Evolutionary conservation across 1,140 invertebrate species (phyloP).

Genomic region (Atopsyche davidsoni): DNA sequence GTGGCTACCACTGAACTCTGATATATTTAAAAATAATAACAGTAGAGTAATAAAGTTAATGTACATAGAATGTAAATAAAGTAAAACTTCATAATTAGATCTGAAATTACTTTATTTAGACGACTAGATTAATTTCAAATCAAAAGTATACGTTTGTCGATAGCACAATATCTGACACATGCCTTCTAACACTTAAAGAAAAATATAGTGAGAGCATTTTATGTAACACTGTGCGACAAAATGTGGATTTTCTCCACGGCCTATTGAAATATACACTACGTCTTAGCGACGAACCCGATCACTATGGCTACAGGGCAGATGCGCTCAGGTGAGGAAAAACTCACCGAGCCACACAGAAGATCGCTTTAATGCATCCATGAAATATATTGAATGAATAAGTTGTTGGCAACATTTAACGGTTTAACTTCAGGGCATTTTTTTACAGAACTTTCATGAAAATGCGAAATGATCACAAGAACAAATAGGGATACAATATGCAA

Average conservation of each 20-base stretch:
- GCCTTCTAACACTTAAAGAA: slow-evolving; percentile 22
- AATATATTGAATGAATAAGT: too few species aligned
- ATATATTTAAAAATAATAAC: slow-evolving; percentile 30
- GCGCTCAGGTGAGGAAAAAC: too few species aligned
- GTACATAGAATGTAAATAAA: slow-evolving; percentile 29
- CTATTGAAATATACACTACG: slow-evolving; percentile 5
- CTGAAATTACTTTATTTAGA: slow-evolving; percentile 28
- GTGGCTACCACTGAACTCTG: slow-evolving; percentile 76
- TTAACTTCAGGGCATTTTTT: too few species aligned
- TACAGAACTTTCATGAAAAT: too few species aligned
- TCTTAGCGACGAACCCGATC: too few species aligned
- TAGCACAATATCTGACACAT: slow-evolving; percentile 11
- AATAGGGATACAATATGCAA: too few species aligned
- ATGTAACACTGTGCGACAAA: slow-evolving; percentile 27
- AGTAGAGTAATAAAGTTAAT: slow-evolving; percentile 6
- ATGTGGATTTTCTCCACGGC: slow-evolving; percentile 11
- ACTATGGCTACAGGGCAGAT: too few species aligned
- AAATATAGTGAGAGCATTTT: slow-evolving; percentile 28
- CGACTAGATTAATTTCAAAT: slow-evolving; percentile 30
- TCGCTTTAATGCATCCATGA: too few species aligned
- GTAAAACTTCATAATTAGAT: slow-evolving; percentile 7
- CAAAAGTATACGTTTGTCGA: slow-evolving; percentile 5
- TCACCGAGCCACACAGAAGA: too few species aligned
- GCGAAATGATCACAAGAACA: too few species aligned
- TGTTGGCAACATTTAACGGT: too few species aligned